These are phyloP conservation scores for Pipistrellus kuhlii DNA, from an alignment of 2,797 vertebrate genomes.

Conservation along the genomic window DNA sequence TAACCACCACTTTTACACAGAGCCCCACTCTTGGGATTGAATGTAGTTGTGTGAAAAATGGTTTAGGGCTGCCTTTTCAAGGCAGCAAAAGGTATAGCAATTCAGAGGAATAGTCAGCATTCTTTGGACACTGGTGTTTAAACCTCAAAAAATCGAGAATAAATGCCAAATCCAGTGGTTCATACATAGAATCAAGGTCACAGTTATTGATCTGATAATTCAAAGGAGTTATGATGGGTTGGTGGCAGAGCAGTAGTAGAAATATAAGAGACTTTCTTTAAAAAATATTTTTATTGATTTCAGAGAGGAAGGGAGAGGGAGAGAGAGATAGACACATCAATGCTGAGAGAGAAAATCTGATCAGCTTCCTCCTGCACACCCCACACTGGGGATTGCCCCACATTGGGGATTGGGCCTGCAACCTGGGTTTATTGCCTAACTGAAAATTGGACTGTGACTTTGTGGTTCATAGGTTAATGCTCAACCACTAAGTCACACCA, in stretches of 20 bases:
- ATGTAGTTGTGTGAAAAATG: not conserved
- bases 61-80: not conserved
- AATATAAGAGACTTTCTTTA: not conserved
- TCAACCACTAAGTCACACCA: too few species aligned
- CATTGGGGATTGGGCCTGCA: too few species aligned
- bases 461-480: too few species aligned
- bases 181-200: not conserved
- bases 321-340: too few species aligned
- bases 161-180: not conserved
- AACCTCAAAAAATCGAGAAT: not conserved
- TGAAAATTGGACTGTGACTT: too few species aligned
- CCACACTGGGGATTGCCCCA: too few species aligned
- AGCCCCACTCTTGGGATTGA: not conserved
- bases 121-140: not conserved
- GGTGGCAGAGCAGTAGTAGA: not conserved
- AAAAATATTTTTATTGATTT: too few species aligned
- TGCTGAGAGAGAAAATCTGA: too few species aligned
- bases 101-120: not conserved
- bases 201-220: not conserved
- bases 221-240: not conserved
- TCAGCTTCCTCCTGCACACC: too few species aligned
- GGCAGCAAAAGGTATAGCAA: not conserved
- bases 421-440: too few species aligned
- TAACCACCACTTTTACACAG: accelerated
- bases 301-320: too few species aligned